Evolutionary conservation across 2,888 invertebrate genomes (phyloP).

Genomic region (Polia nebulosa): DNA sequence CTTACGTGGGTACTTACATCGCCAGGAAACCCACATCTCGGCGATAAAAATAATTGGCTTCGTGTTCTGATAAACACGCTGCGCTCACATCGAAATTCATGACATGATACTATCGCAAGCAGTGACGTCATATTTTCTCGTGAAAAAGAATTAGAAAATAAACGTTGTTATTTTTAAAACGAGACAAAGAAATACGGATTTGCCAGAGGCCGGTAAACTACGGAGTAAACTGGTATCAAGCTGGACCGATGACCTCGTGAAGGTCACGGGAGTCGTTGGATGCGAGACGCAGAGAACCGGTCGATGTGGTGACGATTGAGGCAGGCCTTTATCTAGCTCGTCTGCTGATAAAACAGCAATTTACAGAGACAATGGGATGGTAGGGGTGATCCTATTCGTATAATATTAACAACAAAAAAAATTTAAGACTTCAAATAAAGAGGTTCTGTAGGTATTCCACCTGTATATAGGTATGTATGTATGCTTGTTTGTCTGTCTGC

Average conservation of each 20-base stretch:
- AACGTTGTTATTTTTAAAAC: constrained; percentile 23
- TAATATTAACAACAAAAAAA: no score
- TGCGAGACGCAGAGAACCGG: background rate
- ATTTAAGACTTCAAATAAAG: no score
- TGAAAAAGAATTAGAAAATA: constrained; percentile 21
- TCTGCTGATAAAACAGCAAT: no score
- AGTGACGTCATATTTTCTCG: constrained; percentile 37
- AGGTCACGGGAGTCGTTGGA: constrained; percentile 1
- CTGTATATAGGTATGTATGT: no score
- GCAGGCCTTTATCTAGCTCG: background rate
- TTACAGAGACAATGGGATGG: no score
- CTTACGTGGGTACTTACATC: constrained; percentile 3
- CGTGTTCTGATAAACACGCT: constrained; percentile 52
- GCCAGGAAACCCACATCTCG: constrained; percentile 42
- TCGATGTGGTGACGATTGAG: background rate
- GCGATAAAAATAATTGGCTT: constrained; percentile 58
- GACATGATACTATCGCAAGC: constrained; percentile 26
- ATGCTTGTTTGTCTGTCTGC: no score
- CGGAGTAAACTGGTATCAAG: constrained; percentile 18
- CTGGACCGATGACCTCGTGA: constrained; percentile 30
- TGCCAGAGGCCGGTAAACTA: background rate
- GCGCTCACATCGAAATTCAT: constrained; percentile 27
- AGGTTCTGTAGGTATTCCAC: no score
- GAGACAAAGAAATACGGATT: constrained; percentile 23
- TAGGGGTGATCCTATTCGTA: background rate